These are phyloP conservation scores for Laodelphax striatellus DNA, from an alignment of 1,140 invertebrate genomes.

Conservation along the genomic window DNA sequence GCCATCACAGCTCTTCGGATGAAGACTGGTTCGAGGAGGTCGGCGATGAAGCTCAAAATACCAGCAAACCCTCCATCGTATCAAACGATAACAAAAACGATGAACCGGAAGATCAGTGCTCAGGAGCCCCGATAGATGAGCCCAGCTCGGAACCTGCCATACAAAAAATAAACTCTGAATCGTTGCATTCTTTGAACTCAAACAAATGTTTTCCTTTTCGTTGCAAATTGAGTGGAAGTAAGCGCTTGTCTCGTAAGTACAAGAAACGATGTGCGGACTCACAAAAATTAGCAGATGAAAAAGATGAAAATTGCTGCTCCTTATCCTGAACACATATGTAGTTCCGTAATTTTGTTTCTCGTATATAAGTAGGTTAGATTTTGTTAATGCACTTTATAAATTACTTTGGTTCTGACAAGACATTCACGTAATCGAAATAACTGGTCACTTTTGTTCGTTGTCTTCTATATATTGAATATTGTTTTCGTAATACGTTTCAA, in stretches of 20 bases:
- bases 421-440: too few relatives aligned
- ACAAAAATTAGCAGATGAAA: too few relatives aligned
- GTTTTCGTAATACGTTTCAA: too few relatives aligned
- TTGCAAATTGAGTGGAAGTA: not conserved
- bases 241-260: not conserved
- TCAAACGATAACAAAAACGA: not conserved
- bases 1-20: slow-evolving; percentile 30
- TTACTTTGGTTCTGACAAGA: too few relatives aligned
- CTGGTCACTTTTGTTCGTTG: too few relatives aligned
- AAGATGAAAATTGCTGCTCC: too few relatives aligned
- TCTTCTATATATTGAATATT: too few relatives aligned
- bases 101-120: not conserved
- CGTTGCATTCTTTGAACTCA: not conserved
- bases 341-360: too few relatives aligned
- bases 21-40: slow-evolving; percentile 33
- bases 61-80: not conserved
- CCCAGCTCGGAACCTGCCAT: not conserved
- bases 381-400: too few relatives aligned
- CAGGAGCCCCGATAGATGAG: not conserved
- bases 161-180: not conserved
- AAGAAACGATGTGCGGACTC: not conserved
- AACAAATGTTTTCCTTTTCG: not conserved
- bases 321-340: too few relatives aligned
- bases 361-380: too few relatives aligned
- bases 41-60: slow-evolving; percentile 5